Base-by-base conservation (phyloP, 1,140 invertebrate species). In the Reticulitermes speratus region DNA sequence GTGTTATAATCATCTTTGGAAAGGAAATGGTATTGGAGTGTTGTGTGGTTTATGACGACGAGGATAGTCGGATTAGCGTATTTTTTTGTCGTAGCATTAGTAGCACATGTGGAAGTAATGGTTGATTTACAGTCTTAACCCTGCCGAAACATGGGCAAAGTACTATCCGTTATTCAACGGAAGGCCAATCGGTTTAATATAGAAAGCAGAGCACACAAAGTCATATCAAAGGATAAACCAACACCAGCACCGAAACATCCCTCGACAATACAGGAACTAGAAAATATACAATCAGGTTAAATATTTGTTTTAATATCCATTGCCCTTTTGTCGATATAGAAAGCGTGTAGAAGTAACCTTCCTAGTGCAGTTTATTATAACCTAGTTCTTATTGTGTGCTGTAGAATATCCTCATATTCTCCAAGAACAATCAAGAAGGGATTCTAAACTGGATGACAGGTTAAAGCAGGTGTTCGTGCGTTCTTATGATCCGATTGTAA, bases 391-490 rank as follows among this genome's bases (percentile, higher is more conserved):
- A 11, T 75, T 88, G 69, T 83, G 14, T 86, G 55, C 90, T 91
- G 52, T 87, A 95, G 94, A 93, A 32, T 91, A 94, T 87, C 94
- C 95, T 8, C 89, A 93, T 87, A 92, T 94, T 81, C 91, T 93
- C 86, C 90, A 93, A 75, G 92, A 93, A 87, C 90, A 93, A 32
- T 90, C 92, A 45, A 92, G 89, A 88, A 96, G 95, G 89, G 91
- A 96, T 90, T 75, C 87, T 38, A 88, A 88, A 83, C 90, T 96
- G 12, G 91, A 95, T 88, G 90, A 92, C 38, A 90, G 93, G 88
- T 91, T 96, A 82, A 95, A 94, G 90, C 90, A 94, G 89, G 93
- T 96, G 90, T 96, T 93, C 93, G 94, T 96, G 89, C 93, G 92
- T 38, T 96, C 95, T 2, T 85, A 91, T 87, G 92, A 93, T 90